Base-by-base conservation (phyloP, 2,888 invertebrate genomes). In the Noctua pronuba region DNA sequence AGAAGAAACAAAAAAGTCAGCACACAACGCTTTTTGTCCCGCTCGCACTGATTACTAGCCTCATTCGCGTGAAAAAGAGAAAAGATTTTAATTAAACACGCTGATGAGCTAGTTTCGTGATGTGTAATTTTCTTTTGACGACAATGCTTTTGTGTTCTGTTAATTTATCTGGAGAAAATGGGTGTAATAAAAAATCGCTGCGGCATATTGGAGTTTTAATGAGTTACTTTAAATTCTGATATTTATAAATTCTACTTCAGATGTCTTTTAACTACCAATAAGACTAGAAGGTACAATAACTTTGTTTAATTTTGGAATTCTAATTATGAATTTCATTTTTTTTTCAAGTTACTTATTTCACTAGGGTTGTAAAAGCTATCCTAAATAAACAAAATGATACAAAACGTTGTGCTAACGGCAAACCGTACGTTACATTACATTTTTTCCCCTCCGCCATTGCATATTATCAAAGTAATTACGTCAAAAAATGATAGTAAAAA, bases 121-220 rank as follows among this genome's bases (percentile, higher is more conserved):
- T 91, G 89, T 90, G 92, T 91, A 91, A 91, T 91, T 90, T 89
- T 88, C 87, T 90, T 90, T 91, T 88, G 89, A 90, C 87, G 86
- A 85, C 77, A 85, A 85, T 79, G 85, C 85, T 87, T 87, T 88
- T 87, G 87, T 80, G 83, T 81, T 86, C 85, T 87, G 80, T 82
- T 80, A 87, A 87, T 85, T 84, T 82, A 87, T 87, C 74, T 83
- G 69, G 73, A 83, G 80, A 81, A 80, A 75, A 79, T 77, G 76
- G 65, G 65, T 67, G 72, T 74, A 72, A 67, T 77, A 83, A 81
- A 86, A 79, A 88, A 80, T 62, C 41, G 6, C 67, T 52, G 68
- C 35, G 44, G 52, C 46, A 81, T 85, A 86, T 88, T 80, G 60
- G 58, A 75, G 11, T 82, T 88, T 74, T 77, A 79, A 84, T 80